Conservation (phyloP, 1,140 invertebrate species). For the Rhyzopertha dominica region DNA sequence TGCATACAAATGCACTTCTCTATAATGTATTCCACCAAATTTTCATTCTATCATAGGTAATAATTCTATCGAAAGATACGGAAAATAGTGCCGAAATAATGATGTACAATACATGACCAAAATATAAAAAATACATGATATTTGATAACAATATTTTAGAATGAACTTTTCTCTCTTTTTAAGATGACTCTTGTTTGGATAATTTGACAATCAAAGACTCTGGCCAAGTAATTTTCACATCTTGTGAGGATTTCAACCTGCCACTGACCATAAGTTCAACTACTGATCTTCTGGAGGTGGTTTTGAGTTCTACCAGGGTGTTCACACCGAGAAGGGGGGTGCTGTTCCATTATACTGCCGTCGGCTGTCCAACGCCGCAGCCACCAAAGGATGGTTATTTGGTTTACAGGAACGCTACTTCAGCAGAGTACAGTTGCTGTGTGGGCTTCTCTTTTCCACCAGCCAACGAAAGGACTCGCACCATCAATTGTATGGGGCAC, state of each 20-base stretch:
- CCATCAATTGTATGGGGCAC: slow-evolving; percentile 53
- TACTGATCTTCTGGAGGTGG: slow-evolving; percentile 32
- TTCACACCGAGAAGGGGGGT: slow-evolving; percentile 32
- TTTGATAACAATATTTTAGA: neutral
- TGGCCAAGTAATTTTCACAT: slow-evolving; percentile 30
- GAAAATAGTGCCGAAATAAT: neutral
- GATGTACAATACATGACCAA: neutral
- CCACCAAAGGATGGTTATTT: slow-evolving; percentile 56
- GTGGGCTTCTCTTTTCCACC: slow-evolving; percentile 55
- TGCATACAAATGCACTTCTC: too few relatives aligned
- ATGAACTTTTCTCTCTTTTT: slow-evolving; percentile 5
- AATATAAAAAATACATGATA: neutral
- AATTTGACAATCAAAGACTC: slow-evolving; percentile 33
- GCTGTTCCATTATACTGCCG: slow-evolving; percentile 45
- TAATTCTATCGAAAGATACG: neutral
- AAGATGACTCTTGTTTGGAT: too few relatives aligned
- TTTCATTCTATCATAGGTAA: neutral
- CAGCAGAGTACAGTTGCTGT: slow-evolving; percentile 57
- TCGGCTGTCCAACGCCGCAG: slow-evolving; percentile 54
- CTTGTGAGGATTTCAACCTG: slow-evolving; percentile 33
- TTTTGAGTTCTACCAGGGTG: slow-evolving; percentile 25
- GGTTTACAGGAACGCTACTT: slow-evolving; percentile 51
- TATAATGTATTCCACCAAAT: neutral
- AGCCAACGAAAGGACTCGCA: slow-evolving; percentile 47
- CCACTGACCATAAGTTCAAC: slow-evolving; percentile 28